phyloP scores from a whole-genome alignment of 2,888 invertebrate species.

The Xestobium rufovillosum region DNA sequence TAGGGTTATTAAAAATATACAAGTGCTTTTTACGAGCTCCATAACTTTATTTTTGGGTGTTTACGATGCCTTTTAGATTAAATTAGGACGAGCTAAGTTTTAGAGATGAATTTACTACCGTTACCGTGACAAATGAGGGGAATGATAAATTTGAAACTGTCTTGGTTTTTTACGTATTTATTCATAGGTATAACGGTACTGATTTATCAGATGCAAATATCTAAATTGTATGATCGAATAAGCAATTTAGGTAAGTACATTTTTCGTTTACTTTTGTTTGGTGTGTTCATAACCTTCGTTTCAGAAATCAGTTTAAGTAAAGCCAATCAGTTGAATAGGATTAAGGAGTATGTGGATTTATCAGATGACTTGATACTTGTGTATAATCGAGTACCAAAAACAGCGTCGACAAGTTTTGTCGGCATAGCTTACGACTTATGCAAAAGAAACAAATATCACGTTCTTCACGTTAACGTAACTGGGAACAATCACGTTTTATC shows the following conservation, averaged over 20 bases:
- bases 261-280: not conserved
- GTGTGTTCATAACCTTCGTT: slow-evolving; percentile 13
- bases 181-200: slow-evolving; percentile 26
- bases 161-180: slow-evolving; percentile 23
- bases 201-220: slow-evolving; percentile 31
- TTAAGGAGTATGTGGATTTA: not conserved
- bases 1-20: no score
- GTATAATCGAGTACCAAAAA: slow-evolving; percentile 95
- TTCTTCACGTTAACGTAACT: slow-evolving; percentile 92
- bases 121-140: no score
- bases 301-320: slow-evolving; percentile 21
- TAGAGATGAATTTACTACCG: no score
- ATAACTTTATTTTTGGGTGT: no score
- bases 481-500: slow-evolving; percentile 95
- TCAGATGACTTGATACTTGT: slow-evolving; percentile 69
- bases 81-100: no score
- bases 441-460: slow-evolving; percentile 70
- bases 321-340: slow-evolving; percentile 9
- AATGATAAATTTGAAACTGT: slow-evolving; percentile 9
- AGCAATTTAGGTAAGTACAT: slow-evolving; percentile 24
- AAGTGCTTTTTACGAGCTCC: no score
- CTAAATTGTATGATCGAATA: slow-evolving; percentile 29
- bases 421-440: slow-evolving; percentile 85
- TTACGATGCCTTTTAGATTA: no score
- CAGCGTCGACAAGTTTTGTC: slow-evolving; percentile 93